A percentile compares a stretch with the other conserved stretches of the same genome.
Conservation (phyloP, 2,888 invertebrate species). For the Arge pagana region DNA sequence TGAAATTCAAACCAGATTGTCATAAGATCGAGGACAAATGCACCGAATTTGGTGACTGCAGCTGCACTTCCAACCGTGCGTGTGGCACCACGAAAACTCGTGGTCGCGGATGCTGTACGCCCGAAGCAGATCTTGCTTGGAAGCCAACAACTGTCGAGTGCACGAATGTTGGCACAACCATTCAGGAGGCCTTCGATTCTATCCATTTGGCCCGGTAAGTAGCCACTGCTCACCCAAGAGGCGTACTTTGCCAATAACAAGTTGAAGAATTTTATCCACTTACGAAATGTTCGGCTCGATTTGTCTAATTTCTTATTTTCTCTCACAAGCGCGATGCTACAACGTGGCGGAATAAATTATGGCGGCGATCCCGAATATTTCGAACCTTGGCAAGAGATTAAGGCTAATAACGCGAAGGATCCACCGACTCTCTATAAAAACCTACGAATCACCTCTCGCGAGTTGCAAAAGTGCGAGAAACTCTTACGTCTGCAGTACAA, state of each 20-base stretch:
- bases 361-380: not conserved
- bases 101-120: constrained; percentile 22
- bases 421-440: not conserved
- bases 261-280: too few species aligned
- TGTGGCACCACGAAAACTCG: constrained; percentile 24
- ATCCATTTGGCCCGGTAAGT: constrained; percentile 32
- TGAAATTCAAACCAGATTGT: too few species aligned
- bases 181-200: constrained; percentile 33
- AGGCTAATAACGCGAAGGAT: not conserved
- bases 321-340: too few species aligned
- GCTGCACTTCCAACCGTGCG: constrained; percentile 16
- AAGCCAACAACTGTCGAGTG: not conserved
- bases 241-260: not conserved
- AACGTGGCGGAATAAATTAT: not conserved
- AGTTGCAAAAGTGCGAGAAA: constrained; percentile 20
- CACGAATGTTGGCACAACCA: constrained; percentile 24
- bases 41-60: constrained; percentile 23
- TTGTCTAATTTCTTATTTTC: not conserved
- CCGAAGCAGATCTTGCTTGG: constrained; percentile 2
- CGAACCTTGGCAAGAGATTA: not conserved
- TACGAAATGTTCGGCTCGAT: not conserved
- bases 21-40: too few species aligned
- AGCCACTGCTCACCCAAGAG: not conserved
- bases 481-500: constrained; percentile 21
- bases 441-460: constrained; percentile 1